phyloP scores from a whole-genome alignment of 2,797 vertebrate species.

The Pseudochirops cupreus region DNA sequence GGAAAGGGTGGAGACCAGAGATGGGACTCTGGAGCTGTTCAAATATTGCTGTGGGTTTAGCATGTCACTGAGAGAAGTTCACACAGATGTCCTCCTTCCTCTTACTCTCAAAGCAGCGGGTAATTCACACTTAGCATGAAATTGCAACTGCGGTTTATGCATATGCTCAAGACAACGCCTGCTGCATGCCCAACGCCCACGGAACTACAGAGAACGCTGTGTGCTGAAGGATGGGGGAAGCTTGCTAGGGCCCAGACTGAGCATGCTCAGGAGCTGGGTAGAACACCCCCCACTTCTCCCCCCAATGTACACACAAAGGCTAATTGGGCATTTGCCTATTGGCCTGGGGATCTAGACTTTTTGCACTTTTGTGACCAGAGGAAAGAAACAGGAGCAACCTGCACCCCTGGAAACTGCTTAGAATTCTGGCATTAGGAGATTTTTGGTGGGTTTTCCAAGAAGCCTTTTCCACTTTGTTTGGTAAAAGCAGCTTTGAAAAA shows the following conservation, averaged over 20 bases:
- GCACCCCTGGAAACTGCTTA: neutral
- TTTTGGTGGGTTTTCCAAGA: neutral
- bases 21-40: too few relatives aligned
- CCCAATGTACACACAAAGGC: neutral
- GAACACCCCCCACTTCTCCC: neutral
- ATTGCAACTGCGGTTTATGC: neutral
- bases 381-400: neutral
- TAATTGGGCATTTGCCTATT: neutral
- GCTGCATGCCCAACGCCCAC: slow-evolving; percentile 54
- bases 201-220: slow-evolving; percentile 24
- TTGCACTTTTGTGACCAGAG: neutral
- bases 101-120: neutral
- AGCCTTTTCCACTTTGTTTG: neutral
- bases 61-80: neutral
- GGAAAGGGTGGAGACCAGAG: neutral
- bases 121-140: neutral
- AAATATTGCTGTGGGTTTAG: neutral
- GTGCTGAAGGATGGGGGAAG: neutral
- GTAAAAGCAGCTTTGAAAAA: neutral
- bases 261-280: neutral
- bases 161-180: slow-evolving; percentile 25
- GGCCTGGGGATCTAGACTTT: neutral
- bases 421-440: neutral
- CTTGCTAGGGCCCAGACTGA: neutral
- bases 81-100: slow-evolving; percentile 19